Base-by-base conservation (phyloP, 2,113 vertebrate species). In the Calidris pugnax region DNA sequence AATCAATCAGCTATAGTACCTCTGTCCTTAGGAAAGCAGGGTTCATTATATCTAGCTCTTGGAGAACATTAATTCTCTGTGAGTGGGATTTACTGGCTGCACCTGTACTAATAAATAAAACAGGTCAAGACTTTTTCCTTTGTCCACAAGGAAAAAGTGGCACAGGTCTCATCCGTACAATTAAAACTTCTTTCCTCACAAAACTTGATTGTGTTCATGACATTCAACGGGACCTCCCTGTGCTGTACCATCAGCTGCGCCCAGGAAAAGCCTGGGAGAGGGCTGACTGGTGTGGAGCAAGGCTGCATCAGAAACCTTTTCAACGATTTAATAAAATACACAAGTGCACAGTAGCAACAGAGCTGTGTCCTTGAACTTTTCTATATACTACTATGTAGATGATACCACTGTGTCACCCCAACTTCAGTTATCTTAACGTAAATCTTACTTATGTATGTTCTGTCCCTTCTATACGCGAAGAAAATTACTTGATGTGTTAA, bases 121-220 rank as follows among this genome's bases (percentile, higher is more conserved):
- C 1, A 60, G 20, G 6, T 41, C 15, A 56, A 76, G 48, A 9
- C 5, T 77, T 89, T 89, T 33, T 88, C 43, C 26, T 79, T 23
- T 48, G 39, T 57, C 21, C 45, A 26, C 43, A 63, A 68, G 9
- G 23, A n/a, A 51, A 15, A 76, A 74, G 4, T 15, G 27, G 5
- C 45, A 32, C 14, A 24, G 14, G 18, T 66, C 45, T 74, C 16
- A 20, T 53, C 7, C 12, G 28, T 26, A 14, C 4, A 87, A 77
- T 41, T 48, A 66, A 62, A 83, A 39, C 63, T 63, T 41, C 4
- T 35, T 66, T 41, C 12, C 8, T 74, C 7, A 6, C 8, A 11
- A 60, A 60, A 30, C 3, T 0, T 32, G 7, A 17, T 8, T 4
- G 0, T 55, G 12, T 15, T 59, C 4, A 0, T 7, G 16, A 9